Conservation (phyloP, 2,113 vertebrate genomes). For the Poeciliopsis turrubarensis region DNA sequence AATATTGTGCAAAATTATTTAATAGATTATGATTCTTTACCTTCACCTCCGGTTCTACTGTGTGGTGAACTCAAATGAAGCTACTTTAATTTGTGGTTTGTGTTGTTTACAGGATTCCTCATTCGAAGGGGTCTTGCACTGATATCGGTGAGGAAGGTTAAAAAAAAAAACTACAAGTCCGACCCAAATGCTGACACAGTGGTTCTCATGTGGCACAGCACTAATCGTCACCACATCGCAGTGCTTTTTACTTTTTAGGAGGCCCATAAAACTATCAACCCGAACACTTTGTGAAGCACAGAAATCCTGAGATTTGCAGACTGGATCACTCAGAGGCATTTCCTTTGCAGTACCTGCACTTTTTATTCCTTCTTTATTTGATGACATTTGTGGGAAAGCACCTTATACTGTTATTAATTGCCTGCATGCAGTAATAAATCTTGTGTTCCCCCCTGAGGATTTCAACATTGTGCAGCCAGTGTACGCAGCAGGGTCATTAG, state of each 20-base stretch:
- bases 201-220: constrained; percentile 40
- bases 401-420: constrained; percentile 77
- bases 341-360: constrained; percentile 76
- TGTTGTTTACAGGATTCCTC: background rate
- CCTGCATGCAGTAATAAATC: constrained; percentile 74
- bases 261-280: constrained; percentile 30
- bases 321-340: constrained; percentile 64
- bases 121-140: background rate
- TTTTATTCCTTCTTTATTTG: constrained; percentile 60
- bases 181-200: constrained; percentile 37
- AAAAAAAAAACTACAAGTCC: constrained; percentile 12
- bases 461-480: constrained; percentile 64
- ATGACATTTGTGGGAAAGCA: constrained; percentile 63
- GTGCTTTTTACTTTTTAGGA: constrained; percentile 16
- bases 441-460: constrained; percentile 65
- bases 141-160: constrained; percentile 22
- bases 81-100: background rate
- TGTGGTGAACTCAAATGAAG: background rate
- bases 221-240: constrained; percentile 18
- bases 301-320: constrained; percentile 60
- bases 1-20: too few species aligned
- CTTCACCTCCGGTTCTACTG: background rate
- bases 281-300: constrained; percentile 23
- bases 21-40: background rate
- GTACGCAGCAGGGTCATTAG: constrained; percentile 75